Conservation (phyloP, 2,797 vertebrate genomes). For the Macrochelys suwanniensis region DNA sequence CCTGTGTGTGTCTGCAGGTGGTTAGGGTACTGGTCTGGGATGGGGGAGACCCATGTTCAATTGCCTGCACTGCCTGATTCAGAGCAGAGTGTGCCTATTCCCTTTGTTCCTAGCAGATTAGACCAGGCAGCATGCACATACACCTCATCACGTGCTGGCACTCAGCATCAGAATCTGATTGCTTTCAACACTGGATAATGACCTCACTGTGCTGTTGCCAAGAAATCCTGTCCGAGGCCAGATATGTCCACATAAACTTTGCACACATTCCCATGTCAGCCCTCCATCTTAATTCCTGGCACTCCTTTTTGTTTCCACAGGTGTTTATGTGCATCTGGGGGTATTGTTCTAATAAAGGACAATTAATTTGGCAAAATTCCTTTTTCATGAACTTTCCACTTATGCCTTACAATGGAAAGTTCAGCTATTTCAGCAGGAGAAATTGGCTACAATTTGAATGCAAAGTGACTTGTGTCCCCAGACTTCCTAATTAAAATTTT, state of each 20-base stretch:
- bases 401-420: background rate
- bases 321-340: background rate
- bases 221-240: background rate
- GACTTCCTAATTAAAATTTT: background rate
- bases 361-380: background rate
- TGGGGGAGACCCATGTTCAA: background rate
- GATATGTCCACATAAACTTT: background rate
- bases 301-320: background rate
- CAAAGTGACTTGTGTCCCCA: background rate
- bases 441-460: background rate
- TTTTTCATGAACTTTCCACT: background rate
- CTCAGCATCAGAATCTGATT: background rate
- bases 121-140: background rate
- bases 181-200: background rate
- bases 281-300: background rate
- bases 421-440: background rate
- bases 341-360: background rate
- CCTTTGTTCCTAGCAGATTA: background rate
- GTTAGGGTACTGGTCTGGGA: background rate
- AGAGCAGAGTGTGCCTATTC: background rate
- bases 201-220: background rate
- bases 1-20: background rate
- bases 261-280: background rate
- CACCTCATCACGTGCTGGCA: background rate
- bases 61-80: background rate